phyloP scores from a whole-genome alignment of 2,113 vertebrate species.

The Corynorhinus townsendii region DNA sequence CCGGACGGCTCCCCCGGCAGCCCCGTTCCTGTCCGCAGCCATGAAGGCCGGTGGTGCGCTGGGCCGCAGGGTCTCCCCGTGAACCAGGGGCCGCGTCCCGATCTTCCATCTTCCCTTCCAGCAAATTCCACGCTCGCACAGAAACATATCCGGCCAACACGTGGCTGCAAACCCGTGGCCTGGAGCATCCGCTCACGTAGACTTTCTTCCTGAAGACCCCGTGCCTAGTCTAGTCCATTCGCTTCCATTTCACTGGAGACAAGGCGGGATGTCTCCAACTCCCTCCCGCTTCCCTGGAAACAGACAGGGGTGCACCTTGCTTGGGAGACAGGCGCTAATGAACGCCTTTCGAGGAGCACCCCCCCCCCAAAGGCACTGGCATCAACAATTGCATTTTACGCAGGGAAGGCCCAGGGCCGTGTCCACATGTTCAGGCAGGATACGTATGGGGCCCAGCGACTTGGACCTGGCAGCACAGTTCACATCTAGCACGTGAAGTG shows the following conservation, averaged over 20 bases:
- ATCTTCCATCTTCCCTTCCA: background rate
- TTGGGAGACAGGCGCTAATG: background rate
- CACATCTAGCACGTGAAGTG: background rate
- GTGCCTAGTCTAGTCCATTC: background rate
- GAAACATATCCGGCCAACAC: background rate
- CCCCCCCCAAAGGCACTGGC: background rate
- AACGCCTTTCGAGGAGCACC: background rate
- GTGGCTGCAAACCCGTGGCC: background rate
- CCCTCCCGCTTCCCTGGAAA: background rate
- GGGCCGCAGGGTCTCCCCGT: background rate
- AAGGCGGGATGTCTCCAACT: background rate
- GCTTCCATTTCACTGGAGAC: background rate
- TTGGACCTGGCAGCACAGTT: background rate
- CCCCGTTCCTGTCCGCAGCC: background rate
- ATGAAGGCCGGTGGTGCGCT: background rate
- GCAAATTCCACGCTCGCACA: background rate
- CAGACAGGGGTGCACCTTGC: background rate
- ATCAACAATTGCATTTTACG: background rate
- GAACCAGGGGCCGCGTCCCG: background rate
- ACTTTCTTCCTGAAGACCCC: background rate
- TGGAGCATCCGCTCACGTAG: background rate
- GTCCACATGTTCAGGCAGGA: background rate
- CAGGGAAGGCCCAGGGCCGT: background rate
- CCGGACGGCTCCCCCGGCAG: background rate
- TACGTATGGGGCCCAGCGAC: rapidly evolving